Evolutionary conservation across 2,113 vertebrate species (phyloP), one percentile per base, ranked within the genome.

Genomic region (Ptychochromis oligacanthus): DNA sequence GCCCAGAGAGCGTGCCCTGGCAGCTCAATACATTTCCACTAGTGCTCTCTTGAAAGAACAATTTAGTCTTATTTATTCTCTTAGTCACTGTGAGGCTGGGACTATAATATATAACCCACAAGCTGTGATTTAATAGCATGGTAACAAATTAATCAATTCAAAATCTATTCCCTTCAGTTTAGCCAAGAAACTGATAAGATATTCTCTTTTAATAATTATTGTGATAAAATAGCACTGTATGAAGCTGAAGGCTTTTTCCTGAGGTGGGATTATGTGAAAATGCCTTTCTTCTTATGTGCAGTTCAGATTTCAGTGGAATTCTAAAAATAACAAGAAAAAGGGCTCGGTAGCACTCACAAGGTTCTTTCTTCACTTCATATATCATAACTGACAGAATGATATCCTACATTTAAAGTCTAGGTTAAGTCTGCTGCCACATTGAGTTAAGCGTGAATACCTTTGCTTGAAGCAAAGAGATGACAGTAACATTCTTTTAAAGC

Each of bases 341-440:
- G 24, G 38, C 80, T 82, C 89, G 88, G 92, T 77, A 92, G 89
- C 85, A 74, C 70, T 93, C 83, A 43, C 52, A 52, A 54, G 14
- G 38, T 83, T 90, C 90, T 88, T 83, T 90, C 87, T 70, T 43
- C 86, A 92, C 91, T 75, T 93, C 93, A 91, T 94, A 92, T 84
- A 92, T 96, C 94, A 91, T 56, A 94, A 84, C 79, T 92, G 94
- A 93, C 93, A 93, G 79, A 88, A 85, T 90, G 89, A 94, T 92
- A 93, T 95, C 92, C 89, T 87, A 40, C 87, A 86, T 92, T 93
- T 91, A 94, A 91, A 93, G 90, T 93, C 91, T 87, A 89, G 92
- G 64, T 93, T 91, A 93, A 89, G 89, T 87, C 76, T 86, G 62
- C 84, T 93, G 92, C 90, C 93, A 91, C 86, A 80, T 90, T 55